Evolutionary conservation across 2,113 vertebrate species (phyloP), one percentile per base, ranked within the genome.

Genomic region (Chamaetylas fuelleborni): DNA sequence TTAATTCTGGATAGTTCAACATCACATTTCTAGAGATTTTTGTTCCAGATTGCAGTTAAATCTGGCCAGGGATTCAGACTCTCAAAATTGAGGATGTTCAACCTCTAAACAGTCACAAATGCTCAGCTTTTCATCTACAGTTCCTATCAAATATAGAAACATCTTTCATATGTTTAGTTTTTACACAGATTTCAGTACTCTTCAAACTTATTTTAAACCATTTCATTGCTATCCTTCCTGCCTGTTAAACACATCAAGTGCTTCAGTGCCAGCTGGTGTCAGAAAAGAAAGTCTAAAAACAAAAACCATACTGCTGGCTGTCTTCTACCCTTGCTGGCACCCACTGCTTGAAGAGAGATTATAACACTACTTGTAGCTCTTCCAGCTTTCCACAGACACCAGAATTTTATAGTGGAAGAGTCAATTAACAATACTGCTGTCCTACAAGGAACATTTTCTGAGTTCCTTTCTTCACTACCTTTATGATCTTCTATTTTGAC

Each of bases 221-320:
- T 96, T 96, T 81, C 86, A 81, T 86, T 92, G 96, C 82, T 74
- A 96, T 95, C 91, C 94, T 96, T 95, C 92, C 94, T 96, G 92
- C 79, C 96, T 95, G 96, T 94, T 93, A 95, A 96, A 95, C 71
- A 88, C 72, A 96, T 96, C 92, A 95, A 97, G 94, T 93, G 88
- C 91, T 97, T 95, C 92, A 92, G 76, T 93, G 92, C 95, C 95
- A 96, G 95, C 96, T 97, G 94, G 90, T 97, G 95, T 94, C 93
- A 96, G 88, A 88, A 95, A 92, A 93, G 82, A 93, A 96, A 93
- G 54, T 90, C 92, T 92, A 92, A 96, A 96, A 95, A 90, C 95
- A 94, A 93, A 95, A 96, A 86, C 14, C 58, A 42, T 91, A 93
- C 86, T 97, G 76, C 95, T 94, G 92, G 94, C 92, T 94, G 86